Evolutionary conservation across 2,113 vertebrate species (phyloP).

Genomic region (Odocoileus virginianus): DNA sequence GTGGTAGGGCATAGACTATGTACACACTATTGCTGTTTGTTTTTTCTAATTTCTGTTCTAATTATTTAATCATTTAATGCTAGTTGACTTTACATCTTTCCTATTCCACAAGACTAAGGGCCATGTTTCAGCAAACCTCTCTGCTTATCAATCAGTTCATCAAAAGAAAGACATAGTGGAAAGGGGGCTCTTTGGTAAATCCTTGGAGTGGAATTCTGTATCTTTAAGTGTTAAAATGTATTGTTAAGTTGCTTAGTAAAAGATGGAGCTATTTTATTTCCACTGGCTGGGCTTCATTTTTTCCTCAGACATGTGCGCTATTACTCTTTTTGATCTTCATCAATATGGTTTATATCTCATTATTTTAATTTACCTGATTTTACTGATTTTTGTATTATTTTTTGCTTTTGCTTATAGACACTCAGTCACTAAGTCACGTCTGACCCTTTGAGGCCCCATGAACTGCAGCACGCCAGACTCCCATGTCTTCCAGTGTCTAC

Average conservation of each 20-base stretch:
- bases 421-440: background rate
- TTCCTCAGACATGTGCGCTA: background rate
- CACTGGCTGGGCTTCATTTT: background rate
- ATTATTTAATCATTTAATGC: background rate
- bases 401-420: background rate
- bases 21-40: background rate
- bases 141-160: background rate
- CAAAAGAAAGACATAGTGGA: accelerated
- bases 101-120: background rate
- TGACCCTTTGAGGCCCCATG: background rate
- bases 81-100: background rate
- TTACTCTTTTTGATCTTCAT: background rate
- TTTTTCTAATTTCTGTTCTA: background rate
- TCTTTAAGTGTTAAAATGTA: background rate
- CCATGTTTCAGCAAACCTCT: too few species aligned
- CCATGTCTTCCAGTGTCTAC: background rate
- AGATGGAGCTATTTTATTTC: background rate
- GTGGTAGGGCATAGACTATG: background rate
- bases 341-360: background rate
- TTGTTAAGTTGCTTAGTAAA: background rate
- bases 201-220: background rate
- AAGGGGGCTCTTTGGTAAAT: background rate
- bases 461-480: background rate
- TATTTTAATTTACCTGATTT: background rate
- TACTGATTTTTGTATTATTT: background rate